Percentiles rank a stretch among this genome's conserved stretches.
These are phyloP conservation scores for Lottia gigantea DNA, from an alignment of 2,888 invertebrate species.

Conservation along the genomic window DNA sequence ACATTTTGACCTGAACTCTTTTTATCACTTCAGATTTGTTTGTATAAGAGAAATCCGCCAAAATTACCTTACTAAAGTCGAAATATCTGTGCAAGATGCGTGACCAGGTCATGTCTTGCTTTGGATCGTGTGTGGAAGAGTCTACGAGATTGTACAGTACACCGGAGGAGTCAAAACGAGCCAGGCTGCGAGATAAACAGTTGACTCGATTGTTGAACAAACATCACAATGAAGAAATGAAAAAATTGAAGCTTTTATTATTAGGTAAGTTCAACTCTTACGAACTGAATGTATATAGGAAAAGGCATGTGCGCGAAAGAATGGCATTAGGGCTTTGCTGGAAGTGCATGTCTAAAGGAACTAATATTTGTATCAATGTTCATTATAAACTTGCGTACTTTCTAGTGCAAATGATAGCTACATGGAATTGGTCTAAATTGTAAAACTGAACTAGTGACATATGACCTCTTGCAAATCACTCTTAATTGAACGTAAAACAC, in stretches of 20 bases:
- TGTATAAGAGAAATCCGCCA: not conserved
- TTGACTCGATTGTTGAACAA: conserved; percentile 44
- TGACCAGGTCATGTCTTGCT: conserved; percentile 47
- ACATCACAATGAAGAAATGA: conserved; percentile 49
- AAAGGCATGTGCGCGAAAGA: no score
- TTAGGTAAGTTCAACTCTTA: conserved; percentile 38
- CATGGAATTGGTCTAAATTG: no score
- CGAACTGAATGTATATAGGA: no score
- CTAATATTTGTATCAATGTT: no score
- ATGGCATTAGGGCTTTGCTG: no score
- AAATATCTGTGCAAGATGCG: conserved; percentile 31
- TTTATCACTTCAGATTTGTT: not conserved
- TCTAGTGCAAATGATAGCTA: no score
- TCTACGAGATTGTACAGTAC: conserved; percentile 34
- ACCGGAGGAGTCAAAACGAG: conserved; percentile 44
- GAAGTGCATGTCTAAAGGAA: not conserved
- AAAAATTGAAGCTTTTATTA: conserved; percentile 48
- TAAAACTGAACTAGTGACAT: no score
- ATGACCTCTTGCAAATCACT: no score
- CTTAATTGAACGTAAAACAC: no score
- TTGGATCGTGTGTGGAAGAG: conserved; percentile 40
- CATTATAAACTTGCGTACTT: no score
- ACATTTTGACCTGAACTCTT: not conserved
- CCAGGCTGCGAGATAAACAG: conserved; percentile 45
- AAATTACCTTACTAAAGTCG: not conserved